Conservation (phyloP, 2,113 vertebrate genomes). For the Syrmaticus mikado region DNA sequence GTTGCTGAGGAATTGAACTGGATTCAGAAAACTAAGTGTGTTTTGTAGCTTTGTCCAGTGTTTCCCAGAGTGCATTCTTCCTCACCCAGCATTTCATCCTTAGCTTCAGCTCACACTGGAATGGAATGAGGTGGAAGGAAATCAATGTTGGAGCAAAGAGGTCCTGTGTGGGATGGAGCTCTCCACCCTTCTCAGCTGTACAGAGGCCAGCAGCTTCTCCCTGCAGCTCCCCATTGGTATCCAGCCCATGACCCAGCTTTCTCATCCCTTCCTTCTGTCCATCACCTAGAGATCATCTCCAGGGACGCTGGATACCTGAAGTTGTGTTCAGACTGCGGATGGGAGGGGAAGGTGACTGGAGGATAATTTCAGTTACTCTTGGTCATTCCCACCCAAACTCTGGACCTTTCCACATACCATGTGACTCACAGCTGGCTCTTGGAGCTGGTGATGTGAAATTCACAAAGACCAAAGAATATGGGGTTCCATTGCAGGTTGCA, state of each 20-base stretch:
- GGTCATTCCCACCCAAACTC: conserved; percentile 13
- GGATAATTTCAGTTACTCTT: not conserved
- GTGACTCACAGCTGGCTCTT: not conserved
- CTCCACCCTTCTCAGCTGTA: not conserved
- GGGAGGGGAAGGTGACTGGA: conserved; percentile 52
- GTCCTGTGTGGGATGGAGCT: not conserved
- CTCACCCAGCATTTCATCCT: not conserved
- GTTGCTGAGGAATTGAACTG: not conserved
- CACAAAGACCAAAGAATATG: conserved; percentile 21
- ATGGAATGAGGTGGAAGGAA: not conserved
- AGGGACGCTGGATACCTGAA: not conserved
- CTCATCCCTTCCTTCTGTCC: not conserved
- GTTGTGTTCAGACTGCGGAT: not conserved
- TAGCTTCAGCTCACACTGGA: not conserved
- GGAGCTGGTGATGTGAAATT: not conserved
- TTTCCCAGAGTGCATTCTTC: not conserved
- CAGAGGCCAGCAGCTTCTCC: not conserved
- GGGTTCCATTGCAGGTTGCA: not conserved
- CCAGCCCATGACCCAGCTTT: not conserved
- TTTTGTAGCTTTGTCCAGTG: not conserved
- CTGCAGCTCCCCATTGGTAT: not conserved
- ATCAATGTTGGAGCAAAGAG: not conserved
- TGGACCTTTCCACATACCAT: not conserved
- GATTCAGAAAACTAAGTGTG: not conserved
- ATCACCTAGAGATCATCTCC: not conserved